phyloP scores from a whole-genome alignment of 2,113 vertebrate species.

The Oncorhynchus gorbuscha region DNA sequence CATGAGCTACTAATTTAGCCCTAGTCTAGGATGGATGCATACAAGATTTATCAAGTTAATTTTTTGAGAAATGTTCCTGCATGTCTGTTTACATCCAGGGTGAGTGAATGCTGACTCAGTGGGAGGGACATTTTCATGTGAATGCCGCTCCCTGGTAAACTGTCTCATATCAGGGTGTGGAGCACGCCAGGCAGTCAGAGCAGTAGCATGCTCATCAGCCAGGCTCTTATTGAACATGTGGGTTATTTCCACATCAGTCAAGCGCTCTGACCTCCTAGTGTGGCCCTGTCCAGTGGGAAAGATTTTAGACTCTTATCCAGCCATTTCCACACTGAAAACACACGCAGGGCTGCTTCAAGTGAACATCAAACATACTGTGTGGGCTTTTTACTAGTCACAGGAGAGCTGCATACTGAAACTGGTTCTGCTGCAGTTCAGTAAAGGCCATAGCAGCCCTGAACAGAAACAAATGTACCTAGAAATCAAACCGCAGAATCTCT shows the following conservation, averaged over 20 bases:
- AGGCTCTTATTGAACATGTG: slow-evolving; percentile 29
- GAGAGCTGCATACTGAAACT: too few species aligned
- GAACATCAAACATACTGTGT: too few species aligned
- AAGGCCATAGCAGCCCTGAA: neutral
- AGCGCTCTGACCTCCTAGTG: neutral
- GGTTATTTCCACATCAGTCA: slow-evolving; percentile 9
- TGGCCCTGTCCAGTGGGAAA: too few species aligned
- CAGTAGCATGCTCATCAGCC: slow-evolving; percentile 20
- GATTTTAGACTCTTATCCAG: too few species aligned
- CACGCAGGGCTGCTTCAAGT: too few species aligned
- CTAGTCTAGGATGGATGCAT: too few species aligned
- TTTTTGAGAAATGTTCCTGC: neutral
- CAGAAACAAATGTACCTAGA: neutral
- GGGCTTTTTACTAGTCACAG: too few species aligned
- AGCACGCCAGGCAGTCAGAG: too few species aligned
- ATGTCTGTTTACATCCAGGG: neutral
- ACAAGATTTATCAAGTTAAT: too few species aligned
- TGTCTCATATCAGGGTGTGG: slow-evolving; percentile 18
- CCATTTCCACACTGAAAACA: too few species aligned
- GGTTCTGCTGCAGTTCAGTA: neutral
- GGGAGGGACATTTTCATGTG: neutral
- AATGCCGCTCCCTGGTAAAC: slow-evolving; percentile 14
- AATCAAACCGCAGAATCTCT: too few species aligned
- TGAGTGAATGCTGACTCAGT: neutral
- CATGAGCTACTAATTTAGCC: too few species aligned